A percentile compares a stretch with the other conserved stretches of the same genome.
These are phyloP conservation scores for Acromyrmex heyeri DNA, from an alignment of 1,140 invertebrate species.

Conservation along the genomic window DNA sequence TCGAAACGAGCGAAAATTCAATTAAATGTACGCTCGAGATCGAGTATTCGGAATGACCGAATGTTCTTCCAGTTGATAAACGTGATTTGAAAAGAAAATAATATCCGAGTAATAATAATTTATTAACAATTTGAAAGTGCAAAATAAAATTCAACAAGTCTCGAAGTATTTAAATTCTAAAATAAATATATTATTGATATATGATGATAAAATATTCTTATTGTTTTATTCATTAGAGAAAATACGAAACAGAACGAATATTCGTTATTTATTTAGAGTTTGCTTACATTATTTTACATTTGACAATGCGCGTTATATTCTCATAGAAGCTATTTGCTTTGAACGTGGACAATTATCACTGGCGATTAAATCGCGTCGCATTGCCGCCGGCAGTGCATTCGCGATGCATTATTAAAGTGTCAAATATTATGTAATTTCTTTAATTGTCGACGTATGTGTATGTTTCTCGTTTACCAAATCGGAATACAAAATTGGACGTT, in stretches of 20 bases:
- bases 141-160: background rate
- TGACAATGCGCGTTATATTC: slow-evolving; percentile 19
- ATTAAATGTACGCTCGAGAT: slow-evolving; percentile 59
- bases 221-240: slow-evolving; percentile 1
- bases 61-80: background rate
- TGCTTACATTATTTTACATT: slow-evolving; percentile 43
- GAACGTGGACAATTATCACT: slow-evolving; percentile 46
- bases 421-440: slow-evolving; percentile 60
- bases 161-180: background rate
- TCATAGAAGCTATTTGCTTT: slow-evolving; percentile 59
- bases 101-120: background rate
- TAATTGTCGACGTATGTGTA: slow-evolving; percentile 35
- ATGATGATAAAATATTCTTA: background rate
- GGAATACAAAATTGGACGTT: slow-evolving; percentile 47
- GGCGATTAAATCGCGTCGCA: slow-evolving; percentile 56
- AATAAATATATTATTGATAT: background rate
- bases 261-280: background rate
- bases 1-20: slow-evolving; percentile 69
- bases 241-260: slow-evolving; percentile 13
- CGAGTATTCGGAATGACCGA: background rate
- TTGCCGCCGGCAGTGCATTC: slow-evolving; percentile 35
- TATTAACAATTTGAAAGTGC: slow-evolving; percentile 1
- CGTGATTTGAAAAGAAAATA: background rate
- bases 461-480: slow-evolving; percentile 28
- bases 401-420: slow-evolving; percentile 58